Conservation (phyloP, 53 echinoderm and acorn worm genomes). For the Astropecten irregularis region DNA sequence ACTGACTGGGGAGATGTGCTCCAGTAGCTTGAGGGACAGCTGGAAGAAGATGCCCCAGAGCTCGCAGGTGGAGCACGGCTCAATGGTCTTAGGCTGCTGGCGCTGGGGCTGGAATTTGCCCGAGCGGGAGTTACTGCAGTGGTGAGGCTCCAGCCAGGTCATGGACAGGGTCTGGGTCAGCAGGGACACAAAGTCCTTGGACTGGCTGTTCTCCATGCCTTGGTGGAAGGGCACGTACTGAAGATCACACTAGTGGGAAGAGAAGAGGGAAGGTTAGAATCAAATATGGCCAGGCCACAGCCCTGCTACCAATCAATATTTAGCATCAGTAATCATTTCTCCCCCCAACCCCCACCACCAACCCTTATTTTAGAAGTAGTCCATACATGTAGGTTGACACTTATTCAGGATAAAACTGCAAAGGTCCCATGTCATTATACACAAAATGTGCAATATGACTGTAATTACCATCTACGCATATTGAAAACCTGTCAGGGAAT, state of each 20-base stretch:
- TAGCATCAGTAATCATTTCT: too few relatives aligned
- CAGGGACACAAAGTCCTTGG: slow-evolving; percentile 85
- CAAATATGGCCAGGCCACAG: too few relatives aligned
- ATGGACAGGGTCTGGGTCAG: slow-evolving; percentile 84
- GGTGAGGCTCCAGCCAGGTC: slow-evolving; percentile 75
- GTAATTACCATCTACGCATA: too few relatives aligned
- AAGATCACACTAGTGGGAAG: slow-evolving; percentile 69
- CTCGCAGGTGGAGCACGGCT: slow-evolving; percentile 83
- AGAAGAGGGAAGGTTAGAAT: too few relatives aligned
- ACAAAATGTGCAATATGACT: too few relatives aligned
- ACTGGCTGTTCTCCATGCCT: slow-evolving; percentile 88
- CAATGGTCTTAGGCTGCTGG: slow-evolving; percentile 57
- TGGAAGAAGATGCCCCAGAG: slow-evolving; percentile 94
- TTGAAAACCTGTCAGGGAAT: too few relatives aligned
- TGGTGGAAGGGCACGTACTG: slow-evolving; percentile 76
- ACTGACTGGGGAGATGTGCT: slow-evolving; percentile 72
- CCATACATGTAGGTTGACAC: too few relatives aligned
- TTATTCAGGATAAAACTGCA: too few relatives aligned
- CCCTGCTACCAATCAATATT: too few relatives aligned
- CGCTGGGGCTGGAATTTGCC: slow-evolving; percentile 35
- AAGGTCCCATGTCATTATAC: too few relatives aligned
- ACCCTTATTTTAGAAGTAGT: too few relatives aligned
- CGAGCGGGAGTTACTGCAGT: slow-evolving; percentile 50
- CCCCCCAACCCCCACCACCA: too few relatives aligned
- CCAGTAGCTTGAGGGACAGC: slow-evolving; percentile 74